Evolutionary conservation across 1,140 invertebrate genomes (phyloP).

Genomic region (Penaeus chinensis): DNA sequence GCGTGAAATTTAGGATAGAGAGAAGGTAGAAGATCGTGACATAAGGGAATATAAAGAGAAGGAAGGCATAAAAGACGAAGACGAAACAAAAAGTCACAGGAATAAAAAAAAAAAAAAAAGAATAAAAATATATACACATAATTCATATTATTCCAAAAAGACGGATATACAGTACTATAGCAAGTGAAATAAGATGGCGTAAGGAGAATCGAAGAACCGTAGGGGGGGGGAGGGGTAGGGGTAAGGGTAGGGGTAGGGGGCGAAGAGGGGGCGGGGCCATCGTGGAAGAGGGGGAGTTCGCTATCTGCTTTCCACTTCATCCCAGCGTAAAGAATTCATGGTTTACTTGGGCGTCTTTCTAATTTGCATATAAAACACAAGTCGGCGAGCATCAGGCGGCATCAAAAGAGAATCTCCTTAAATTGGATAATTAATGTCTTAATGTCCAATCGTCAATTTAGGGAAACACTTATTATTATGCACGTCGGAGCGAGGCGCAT

Average conservation of each 20-base stretch:
- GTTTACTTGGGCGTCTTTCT: constrained; percentile 54
- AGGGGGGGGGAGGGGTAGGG: not conserved
- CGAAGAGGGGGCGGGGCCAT: constrained; percentile 1
- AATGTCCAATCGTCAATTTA: constrained; percentile 63
- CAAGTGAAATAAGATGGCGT: too few relatives aligned
- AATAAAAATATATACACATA: too few relatives aligned
- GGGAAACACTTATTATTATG: constrained; percentile 62
- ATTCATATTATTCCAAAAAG: too few relatives aligned
- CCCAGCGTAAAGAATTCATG: constrained; percentile 44
- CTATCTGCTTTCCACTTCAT: constrained; percentile 1
- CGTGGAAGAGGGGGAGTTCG: constrained; percentile 1
- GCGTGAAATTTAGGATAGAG: too few relatives aligned
- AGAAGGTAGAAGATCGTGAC: not conserved
- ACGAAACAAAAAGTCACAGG: not conserved
- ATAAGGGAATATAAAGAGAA: not conserved
- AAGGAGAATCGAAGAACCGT: not conserved
- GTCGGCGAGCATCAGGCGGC: constrained; percentile 50
- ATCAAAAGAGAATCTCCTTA: constrained; percentile 61
- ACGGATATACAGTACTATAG: too few relatives aligned
- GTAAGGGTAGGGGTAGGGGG: not conserved
- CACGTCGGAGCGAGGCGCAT: constrained; percentile 15
- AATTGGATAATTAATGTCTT: constrained; percentile 63
- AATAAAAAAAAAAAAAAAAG: too few relatives aligned
- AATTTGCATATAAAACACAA: constrained; percentile 62
- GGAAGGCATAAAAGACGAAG: not conserved